Conservation (phyloP, 2,888 invertebrate genomes). For the Dione juno region DNA sequence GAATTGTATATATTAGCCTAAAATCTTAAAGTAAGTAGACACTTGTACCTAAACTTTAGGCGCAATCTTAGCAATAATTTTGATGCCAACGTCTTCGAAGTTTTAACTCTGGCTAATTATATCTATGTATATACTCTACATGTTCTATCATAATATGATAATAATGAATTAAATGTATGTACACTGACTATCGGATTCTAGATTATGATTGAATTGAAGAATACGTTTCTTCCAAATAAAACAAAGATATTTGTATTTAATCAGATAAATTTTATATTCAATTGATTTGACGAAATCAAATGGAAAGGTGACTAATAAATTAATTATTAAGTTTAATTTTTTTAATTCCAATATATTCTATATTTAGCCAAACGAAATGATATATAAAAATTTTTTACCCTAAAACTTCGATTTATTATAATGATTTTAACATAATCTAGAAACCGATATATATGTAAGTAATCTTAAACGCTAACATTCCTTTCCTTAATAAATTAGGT, state of each 20-base stretch:
- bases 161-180: constrained; percentile 35
- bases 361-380: not conserved
- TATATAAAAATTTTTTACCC: not conserved
- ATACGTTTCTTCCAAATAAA: not conserved
- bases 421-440: constrained; percentile 25
- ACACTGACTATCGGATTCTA: constrained; percentile 39
- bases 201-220: constrained; percentile 15
- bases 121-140: constrained; percentile 68
- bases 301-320: not conserved
- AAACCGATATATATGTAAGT: constrained; percentile 55
- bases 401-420: not conserved
- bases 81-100: constrained; percentile 77
- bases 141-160: constrained; percentile 31
- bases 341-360: not conserved
- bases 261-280: not conserved
- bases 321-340: not conserved
- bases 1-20: constrained; percentile 78
- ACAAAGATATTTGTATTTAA: not conserved
- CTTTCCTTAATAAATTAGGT: constrained; percentile 54
- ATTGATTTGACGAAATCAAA: not conserved
- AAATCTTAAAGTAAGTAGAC: constrained; percentile 75
- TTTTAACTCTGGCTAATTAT: constrained; percentile 66
- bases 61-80: constrained; percentile 79
- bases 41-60: constrained; percentile 77
- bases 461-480: constrained; percentile 81